phyloP scores from a whole-genome alignment of 2,113 vertebrate species.

The Gavialis gangeticus region DNA sequence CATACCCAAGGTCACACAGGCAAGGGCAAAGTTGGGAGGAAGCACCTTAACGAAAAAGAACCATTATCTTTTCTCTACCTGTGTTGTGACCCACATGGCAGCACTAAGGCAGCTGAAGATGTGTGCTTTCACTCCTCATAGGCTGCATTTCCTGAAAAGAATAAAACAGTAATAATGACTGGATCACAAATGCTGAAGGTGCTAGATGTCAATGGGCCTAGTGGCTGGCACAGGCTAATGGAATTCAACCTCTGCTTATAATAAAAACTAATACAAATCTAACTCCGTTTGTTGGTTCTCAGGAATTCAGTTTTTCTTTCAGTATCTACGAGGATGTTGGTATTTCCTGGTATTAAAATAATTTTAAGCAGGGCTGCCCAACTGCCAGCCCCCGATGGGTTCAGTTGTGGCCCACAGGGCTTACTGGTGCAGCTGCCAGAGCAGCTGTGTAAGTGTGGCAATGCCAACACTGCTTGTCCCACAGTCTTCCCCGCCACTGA shows the following conservation, averaged over 20 bases:
- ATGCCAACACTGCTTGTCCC: no score
- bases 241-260: not conserved
- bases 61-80: not conserved
- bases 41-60: not conserved
- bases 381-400: no score
- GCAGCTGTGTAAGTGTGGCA: no score
- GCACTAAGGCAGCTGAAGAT: not conserved
- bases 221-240: accelerated
- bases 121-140: not conserved
- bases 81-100: not conserved
- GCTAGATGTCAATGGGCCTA: not conserved
- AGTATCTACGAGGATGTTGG: no score
- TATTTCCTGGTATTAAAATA: not conserved
- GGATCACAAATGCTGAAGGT: not conserved
- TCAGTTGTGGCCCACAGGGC: no score
- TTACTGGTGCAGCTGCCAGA: no score
- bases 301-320: not conserved
- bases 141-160: accelerated
- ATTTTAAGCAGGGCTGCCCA: no score
- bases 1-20: accelerated
- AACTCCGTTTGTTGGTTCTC: not conserved
- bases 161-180: no score
- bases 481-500: no score
- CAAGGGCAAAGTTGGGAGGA: not conserved
- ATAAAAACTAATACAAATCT: not conserved